Evolutionary conservation across 2,113 vertebrate species (phyloP).

Genomic region (Rhabdornis inornatus): DNA sequence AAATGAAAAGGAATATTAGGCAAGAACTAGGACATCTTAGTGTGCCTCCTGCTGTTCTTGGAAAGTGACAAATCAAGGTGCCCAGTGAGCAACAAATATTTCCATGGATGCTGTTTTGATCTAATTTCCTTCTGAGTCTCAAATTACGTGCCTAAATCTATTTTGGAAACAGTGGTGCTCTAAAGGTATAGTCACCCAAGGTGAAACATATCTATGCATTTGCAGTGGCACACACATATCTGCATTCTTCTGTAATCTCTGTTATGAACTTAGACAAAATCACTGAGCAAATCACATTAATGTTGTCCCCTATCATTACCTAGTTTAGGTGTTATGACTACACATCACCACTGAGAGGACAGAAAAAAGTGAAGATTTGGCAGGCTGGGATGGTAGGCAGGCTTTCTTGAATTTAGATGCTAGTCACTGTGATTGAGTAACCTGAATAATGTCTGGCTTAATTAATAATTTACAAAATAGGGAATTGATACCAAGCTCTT

Average conservation of each 20-base stretch:
- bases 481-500: background rate
- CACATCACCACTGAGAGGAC: conserved; percentile 10
- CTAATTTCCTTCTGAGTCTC: background rate
- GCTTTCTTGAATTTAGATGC: conserved; percentile 32
- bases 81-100: background rate
- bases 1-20: background rate
- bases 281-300: conserved; percentile 19
- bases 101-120: background rate
- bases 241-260: background rate
- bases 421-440: conserved; percentile 9
- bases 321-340: conserved; percentile 50
- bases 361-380: conserved; percentile 21
- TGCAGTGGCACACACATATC: background rate
- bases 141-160: background rate
- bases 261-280: background rate
- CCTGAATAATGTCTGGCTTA: background rate
- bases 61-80: background rate
- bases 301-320: conserved; percentile 14
- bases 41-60: background rate
- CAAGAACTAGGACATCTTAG: background rate
- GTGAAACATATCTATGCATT: background rate
- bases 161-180: background rate
- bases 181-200: background rate
- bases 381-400: background rate
- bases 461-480: background rate